phyloP scores from a whole-genome alignment of 64 coral and sea anemone species.

The Orbicella faveolata region DNA sequence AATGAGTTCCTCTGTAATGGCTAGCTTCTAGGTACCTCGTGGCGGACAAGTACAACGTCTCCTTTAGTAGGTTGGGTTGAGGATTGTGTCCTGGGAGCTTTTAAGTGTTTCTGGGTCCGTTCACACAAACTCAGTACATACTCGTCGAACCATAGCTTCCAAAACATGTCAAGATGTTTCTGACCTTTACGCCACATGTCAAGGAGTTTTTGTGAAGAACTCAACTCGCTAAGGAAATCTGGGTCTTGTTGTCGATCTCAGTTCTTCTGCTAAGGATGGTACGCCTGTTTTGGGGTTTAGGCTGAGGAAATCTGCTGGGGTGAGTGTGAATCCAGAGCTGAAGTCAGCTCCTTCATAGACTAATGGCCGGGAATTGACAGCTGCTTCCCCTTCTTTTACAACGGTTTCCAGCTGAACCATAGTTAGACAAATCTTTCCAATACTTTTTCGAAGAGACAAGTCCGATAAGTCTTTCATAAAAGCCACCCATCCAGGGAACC shows the following conservation, averaged over 20 bases:
- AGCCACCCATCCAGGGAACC: neutral
- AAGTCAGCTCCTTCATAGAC: constrained; percentile 34
- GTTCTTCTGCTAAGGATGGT: constrained; percentile 12
- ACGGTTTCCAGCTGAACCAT: constrained; percentile 1
- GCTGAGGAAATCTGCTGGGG: constrained; percentile 19
- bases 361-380: constrained; percentile 36
- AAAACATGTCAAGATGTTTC: constrained; percentile 37
- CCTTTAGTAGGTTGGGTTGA: constrained; percentile 11
- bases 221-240: constrained; percentile 1
- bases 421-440: constrained; percentile 1
- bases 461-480: constrained; percentile 38
- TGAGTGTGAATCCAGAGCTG: no score
- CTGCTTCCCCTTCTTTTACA: constrained; percentile 10
- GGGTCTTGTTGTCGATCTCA: neutral
- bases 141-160: no score
- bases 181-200: constrained; percentile 22
- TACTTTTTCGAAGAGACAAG: neutral
- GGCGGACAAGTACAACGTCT: constrained; percentile 3
- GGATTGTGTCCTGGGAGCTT: neutral
- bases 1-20: no score
- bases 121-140: no score
- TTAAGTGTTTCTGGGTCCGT: no score
- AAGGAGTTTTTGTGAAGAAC: neutral
- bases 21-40: constrained; percentile 26
- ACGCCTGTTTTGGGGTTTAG: constrained; percentile 28